These are phyloP conservation scores for Electrona antarctica DNA, from an alignment of 2,113 vertebrate genomes.

Conservation along the genomic window DNA sequence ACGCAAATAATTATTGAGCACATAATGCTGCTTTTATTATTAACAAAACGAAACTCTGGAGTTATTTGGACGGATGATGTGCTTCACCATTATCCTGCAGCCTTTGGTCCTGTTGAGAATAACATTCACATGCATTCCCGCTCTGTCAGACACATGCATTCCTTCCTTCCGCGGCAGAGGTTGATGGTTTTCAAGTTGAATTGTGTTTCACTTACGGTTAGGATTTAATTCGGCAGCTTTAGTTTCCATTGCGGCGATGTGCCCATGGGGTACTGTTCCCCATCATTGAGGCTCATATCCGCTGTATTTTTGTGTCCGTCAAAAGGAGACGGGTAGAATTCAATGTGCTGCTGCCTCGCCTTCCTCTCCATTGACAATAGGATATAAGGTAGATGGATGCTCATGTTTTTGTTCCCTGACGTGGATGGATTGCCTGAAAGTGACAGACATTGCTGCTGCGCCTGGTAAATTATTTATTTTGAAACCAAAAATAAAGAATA, in stretches of 20 bases:
- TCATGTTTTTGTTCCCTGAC: conserved; percentile 49
- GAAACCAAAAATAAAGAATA: conserved; percentile 63
- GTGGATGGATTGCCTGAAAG: conserved; percentile 67
- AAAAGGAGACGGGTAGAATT: conserved; percentile 51
- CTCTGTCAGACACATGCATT: conserved; percentile 25
- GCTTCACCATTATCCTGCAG: conserved; percentile 57
- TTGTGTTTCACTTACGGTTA: conserved; percentile 74
- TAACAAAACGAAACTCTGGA: conserved; percentile 29
- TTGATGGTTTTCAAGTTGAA: conserved; percentile 65
- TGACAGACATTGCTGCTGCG: conserved; percentile 51
- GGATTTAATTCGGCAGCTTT: conserved; percentile 71
- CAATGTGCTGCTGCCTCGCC: conserved; percentile 18
- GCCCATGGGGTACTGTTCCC: conserved; percentile 58
- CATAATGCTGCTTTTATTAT: conserved; percentile 46
- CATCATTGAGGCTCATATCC: conserved; percentile 60
- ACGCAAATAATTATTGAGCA: conserved; percentile 54
- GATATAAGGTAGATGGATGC: conserved; percentile 30
- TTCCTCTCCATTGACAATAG: conserved; percentile 21
- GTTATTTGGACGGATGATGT: conserved; percentile 51
- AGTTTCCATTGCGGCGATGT: conserved; percentile 56
- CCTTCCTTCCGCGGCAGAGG: conserved; percentile 30
- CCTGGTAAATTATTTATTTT: conserved; percentile 74
- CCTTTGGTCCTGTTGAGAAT: conserved; percentile 54
- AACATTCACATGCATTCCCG: conserved; percentile 55
- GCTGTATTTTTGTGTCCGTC: conserved; percentile 66